Base-by-base conservation (phyloP, 2,888 invertebrate species). In the Archaeoteleia sp. region DNA sequence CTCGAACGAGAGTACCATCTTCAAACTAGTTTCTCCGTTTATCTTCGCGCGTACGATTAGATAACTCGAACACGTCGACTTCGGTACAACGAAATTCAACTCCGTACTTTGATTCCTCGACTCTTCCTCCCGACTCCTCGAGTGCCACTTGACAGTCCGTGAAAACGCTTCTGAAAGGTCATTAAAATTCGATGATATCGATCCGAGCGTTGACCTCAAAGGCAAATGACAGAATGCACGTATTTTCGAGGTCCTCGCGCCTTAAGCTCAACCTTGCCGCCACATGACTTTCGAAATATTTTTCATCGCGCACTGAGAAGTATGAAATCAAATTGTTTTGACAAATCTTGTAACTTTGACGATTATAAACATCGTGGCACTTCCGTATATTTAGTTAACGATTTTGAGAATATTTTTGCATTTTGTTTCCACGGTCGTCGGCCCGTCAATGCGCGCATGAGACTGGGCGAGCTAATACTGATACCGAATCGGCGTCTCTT, bases 381-480 rank as follows among this genome's bases (percentile, higher is more conserved):
- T n/a, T n/a, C n/a, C n/a, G n/a, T n/a, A n/a, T 34, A 27, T 54
- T 34, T 42, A 58, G 58, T 14, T 39, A 15, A 43, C 35, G 42
- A n/a, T n/a, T n/a, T n/a, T n/a, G n/a, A n/a, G n/a, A n/a, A 48
- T 20, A 27, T 42, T 5, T 6, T 30, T 39, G 20, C 40, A 10
- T 20, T 45, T 48, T 6, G 23, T 25, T 46, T 45, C 29, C 30
- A 12, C 9, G 27, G 17, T 34, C 32, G 32, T 29, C 17, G 27
- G 20, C 54, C 27, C 43, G 58, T 42, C 63, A 43, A 46, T 72
- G 73, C 70, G 73, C 74, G 53, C 78, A 70, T 67, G 70, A 77
- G 76, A 77, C 78, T 80, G 74, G 80, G 72, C 78, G 74, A 74
- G 71, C 72, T 82, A 80, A 82, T 82, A 83, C 82, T 82, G 83